Evolutionary conservation across 2,797 vertebrate species (phyloP).

Genomic region (Sebastes iracundus): DNA sequence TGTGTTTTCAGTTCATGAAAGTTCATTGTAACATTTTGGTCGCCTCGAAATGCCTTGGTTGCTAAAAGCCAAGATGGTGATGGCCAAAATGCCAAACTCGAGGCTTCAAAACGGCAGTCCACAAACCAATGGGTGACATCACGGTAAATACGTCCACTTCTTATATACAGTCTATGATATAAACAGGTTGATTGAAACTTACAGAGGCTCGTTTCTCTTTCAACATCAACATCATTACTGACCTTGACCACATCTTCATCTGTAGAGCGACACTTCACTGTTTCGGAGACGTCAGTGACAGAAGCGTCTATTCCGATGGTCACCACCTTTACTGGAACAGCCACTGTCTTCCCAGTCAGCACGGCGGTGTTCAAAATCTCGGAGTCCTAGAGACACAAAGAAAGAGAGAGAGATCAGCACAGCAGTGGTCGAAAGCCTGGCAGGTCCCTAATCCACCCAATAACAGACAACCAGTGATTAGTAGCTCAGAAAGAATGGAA

Average conservation of each 20-base stretch:
- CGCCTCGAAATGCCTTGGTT: too few species aligned
- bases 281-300: slow-evolving; percentile 90
- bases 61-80: too few species aligned
- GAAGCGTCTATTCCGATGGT: slow-evolving; percentile 86
- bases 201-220: background rate
- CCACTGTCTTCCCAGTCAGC: slow-evolving; percentile 91
- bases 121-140: too few species aligned
- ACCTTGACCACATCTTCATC: slow-evolving; percentile 95
- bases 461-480: background rate
- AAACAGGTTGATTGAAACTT: background rate
- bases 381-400: slow-evolving; percentile 81
- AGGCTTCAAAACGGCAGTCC: too few species aligned
- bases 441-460: background rate
- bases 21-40: too few species aligned
- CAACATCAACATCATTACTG: slow-evolving; percentile 53
- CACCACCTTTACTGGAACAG: slow-evolving; percentile 91
- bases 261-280: slow-evolving; percentile 88
- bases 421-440: background rate
- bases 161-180: too few species aligned
- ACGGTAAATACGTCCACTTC: too few species aligned
- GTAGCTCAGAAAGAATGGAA: background rate
- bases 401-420: slow-evolving; percentile 9
- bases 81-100: too few species aligned
- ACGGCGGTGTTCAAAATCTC: slow-evolving; percentile 96
- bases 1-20: too few species aligned